phyloP scores from a whole-genome alignment of 2,113 vertebrate genomes.

The Pipa parva region DNA sequence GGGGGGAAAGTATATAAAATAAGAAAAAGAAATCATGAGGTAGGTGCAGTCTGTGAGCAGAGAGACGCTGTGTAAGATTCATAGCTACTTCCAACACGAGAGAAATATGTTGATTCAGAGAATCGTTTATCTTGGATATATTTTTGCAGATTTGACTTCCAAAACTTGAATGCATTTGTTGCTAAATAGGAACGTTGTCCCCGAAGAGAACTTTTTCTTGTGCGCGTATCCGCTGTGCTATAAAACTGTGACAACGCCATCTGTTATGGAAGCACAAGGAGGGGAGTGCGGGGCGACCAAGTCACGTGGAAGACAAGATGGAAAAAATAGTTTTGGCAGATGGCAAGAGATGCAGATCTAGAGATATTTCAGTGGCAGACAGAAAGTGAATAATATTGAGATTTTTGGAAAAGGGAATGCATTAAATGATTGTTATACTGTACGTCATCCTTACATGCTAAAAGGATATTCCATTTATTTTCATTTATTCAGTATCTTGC shows the following conservation, averaged over 20 bases:
- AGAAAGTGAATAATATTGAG: neutral
- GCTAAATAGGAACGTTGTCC: slow-evolving; percentile 44
- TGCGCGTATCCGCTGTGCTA: slow-evolving; percentile 38
- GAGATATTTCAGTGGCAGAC: slow-evolving; percentile 9
- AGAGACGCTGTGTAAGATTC: slow-evolving; percentile 33
- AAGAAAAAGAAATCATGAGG: slow-evolving; percentile 46
- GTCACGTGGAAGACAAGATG: slow-evolving; percentile 29
- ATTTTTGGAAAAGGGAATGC: neutral
- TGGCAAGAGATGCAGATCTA: slow-evolving; percentile 35
- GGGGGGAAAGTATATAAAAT: slow-evolving; percentile 84
- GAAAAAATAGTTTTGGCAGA: slow-evolving; percentile 25
- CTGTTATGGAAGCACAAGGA: slow-evolving; percentile 35
- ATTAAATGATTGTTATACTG: too few species aligned
- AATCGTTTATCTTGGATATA: slow-evolving; percentile 44
- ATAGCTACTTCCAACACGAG: slow-evolving; percentile 41
- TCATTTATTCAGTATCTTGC: too few species aligned
- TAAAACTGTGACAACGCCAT: slow-evolving; percentile 44
- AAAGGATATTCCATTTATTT: too few species aligned
- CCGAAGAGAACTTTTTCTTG: slow-evolving; percentile 43
- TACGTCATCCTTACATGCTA: too few species aligned
- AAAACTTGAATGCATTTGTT: slow-evolving; percentile 45
- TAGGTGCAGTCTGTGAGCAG: slow-evolving; percentile 24
- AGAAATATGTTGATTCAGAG: slow-evolving; percentile 44
- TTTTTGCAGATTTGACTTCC: slow-evolving; percentile 43
- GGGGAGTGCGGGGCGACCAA: slow-evolving; percentile 24